phyloP scores from a whole-genome alignment of 2,888 invertebrate genomes.

The Keiferia lycopersicella region DNA sequence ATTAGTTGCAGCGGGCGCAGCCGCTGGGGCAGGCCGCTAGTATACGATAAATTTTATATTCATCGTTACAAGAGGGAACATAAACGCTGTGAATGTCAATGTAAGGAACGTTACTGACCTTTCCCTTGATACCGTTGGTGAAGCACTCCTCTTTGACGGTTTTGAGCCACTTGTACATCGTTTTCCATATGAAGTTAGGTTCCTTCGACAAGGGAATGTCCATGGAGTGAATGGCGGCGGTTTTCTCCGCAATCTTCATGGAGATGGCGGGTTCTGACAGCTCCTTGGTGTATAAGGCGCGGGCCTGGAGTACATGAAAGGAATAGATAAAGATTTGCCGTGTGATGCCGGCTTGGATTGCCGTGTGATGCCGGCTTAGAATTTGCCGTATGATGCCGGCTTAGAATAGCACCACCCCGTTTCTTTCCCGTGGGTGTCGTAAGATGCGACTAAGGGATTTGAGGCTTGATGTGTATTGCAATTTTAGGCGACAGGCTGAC shows the following conservation, averaged over 20 bases:
- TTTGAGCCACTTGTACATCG: slow-evolving; percentile 89
- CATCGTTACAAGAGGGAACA: not conserved
- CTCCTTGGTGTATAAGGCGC: slow-evolving; percentile 91
- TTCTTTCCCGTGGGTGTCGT: too few relatives aligned
- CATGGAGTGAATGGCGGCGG: slow-evolving; percentile 96
- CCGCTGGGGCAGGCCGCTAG: too few relatives aligned
- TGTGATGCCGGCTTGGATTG: too few relatives aligned
- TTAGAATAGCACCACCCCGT: too few relatives aligned
- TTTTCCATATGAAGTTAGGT: slow-evolving; percentile 97
- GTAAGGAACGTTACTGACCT: slow-evolving; percentile 43
- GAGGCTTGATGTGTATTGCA: too few relatives aligned
- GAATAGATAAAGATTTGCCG: too few relatives aligned
- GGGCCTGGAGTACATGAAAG: slow-evolving; percentile 83
- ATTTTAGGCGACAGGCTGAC: too few relatives aligned
- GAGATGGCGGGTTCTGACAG: slow-evolving; percentile 90
- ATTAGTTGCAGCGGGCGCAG: too few relatives aligned
- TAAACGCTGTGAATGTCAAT: not conserved
- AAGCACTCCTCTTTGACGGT: slow-evolving; percentile 71
- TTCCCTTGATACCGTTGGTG: slow-evolving; percentile 40
- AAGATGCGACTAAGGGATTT: too few relatives aligned
- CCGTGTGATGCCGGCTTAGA: too few relatives aligned
- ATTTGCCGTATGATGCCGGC: too few relatives aligned
- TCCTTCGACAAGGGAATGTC: slow-evolving; percentile 98
- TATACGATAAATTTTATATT: too few relatives aligned
- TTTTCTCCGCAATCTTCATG: slow-evolving; percentile 93